Percentiles rank a stretch among this genome's conserved stretches.
Conservation (phyloP, 2,797 vertebrate genomes). For the Philypnodon macrostomus region DNA sequence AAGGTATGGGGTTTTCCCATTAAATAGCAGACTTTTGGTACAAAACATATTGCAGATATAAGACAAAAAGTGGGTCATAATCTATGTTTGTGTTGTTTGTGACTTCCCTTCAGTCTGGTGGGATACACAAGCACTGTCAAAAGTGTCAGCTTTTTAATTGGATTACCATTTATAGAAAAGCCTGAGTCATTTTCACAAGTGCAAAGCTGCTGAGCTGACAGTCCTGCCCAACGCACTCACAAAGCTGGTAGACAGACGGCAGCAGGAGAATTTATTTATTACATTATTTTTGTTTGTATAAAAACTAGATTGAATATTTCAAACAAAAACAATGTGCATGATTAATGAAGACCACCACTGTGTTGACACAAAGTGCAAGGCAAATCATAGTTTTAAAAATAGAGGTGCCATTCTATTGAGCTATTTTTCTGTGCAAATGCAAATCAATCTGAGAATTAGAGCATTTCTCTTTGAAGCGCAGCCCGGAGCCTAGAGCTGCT, state of each 20-base stretch:
- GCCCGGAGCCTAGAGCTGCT: no score
- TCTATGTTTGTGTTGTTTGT: slow-evolving; percentile 20
- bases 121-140: slow-evolving; percentile 41
- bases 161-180: slow-evolving; percentile 58
- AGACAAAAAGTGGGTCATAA: not conserved
- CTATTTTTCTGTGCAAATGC: not conserved
- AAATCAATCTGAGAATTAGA: no score
- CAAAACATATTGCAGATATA: no score
- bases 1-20: no score
- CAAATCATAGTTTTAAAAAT: slow-evolving; percentile 7
- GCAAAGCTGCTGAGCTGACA: slow-evolving; percentile 57
- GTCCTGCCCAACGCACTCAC: slow-evolving; percentile 26
- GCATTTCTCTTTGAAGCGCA: no score
- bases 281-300: not conserved
- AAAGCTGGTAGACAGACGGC: slow-evolving; percentile 20
- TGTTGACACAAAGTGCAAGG: slow-evolving; percentile 1
- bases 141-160: slow-evolving; percentile 48
- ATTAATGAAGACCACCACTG: not conserved
- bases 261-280: slow-evolving; percentile 9
- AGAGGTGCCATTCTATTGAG: slow-evolving; percentile 6
- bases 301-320: slow-evolving; percentile 1
- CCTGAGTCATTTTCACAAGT: slow-evolving; percentile 47
- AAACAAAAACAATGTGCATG: slow-evolving; percentile 1
- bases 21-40: no score
- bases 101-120: slow-evolving; percentile 41